Evolutionary conservation across 2,888 invertebrate genomes (phyloP).

Genomic region (Brassicogethes aeneus): DNA sequence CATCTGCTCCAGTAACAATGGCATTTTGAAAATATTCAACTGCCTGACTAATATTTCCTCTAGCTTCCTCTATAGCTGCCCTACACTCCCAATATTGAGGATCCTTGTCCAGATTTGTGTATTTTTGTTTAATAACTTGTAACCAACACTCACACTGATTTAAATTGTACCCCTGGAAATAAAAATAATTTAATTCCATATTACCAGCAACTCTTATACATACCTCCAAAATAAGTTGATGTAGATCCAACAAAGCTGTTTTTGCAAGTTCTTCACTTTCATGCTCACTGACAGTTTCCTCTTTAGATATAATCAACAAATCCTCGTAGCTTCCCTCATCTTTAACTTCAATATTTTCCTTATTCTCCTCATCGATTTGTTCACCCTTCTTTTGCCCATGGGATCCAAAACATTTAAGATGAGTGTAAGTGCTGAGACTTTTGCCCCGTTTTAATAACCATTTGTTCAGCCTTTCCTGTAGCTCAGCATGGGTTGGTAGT

Average conservation of each 20-base stretch:
- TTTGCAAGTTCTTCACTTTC: slow-evolving; percentile 30
- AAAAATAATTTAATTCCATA: not conserved
- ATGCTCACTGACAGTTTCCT: slow-evolving; percentile 24
- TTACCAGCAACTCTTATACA: slow-evolving; percentile 14
- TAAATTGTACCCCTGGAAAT: slow-evolving; percentile 45
- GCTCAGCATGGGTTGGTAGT: slow-evolving; percentile 10
- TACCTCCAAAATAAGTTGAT: slow-evolving; percentile 46
- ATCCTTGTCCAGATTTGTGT: slow-evolving; percentile 36
- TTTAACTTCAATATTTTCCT: slow-evolving; percentile 45
- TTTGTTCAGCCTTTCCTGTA: slow-evolving; percentile 35
- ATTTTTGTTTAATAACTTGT: slow-evolving; percentile 43
- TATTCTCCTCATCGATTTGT: slow-evolving; percentile 39
- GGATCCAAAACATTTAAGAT: slow-evolving; percentile 45
- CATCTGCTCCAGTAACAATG: slow-evolving; percentile 49
- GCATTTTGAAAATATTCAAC: slow-evolving; percentile 52
- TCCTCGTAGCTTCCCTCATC: slow-evolving; percentile 31
- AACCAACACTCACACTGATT: slow-evolving; percentile 50
- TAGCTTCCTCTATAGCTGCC: slow-evolving; percentile 47
- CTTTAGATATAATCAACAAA: slow-evolving; percentile 24
- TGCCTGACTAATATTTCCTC: slow-evolving; percentile 47
- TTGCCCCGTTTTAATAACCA: slow-evolving; percentile 49
- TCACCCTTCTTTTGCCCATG: slow-evolving; percentile 7
- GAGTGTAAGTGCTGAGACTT: slow-evolving; percentile 42
- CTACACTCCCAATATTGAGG: slow-evolving; percentile 54
- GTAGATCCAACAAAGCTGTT: slow-evolving; percentile 46